Evolutionary conservation across 2,113 vertebrate species (phyloP).

Genomic region (Ardeotis arabs): DNA sequence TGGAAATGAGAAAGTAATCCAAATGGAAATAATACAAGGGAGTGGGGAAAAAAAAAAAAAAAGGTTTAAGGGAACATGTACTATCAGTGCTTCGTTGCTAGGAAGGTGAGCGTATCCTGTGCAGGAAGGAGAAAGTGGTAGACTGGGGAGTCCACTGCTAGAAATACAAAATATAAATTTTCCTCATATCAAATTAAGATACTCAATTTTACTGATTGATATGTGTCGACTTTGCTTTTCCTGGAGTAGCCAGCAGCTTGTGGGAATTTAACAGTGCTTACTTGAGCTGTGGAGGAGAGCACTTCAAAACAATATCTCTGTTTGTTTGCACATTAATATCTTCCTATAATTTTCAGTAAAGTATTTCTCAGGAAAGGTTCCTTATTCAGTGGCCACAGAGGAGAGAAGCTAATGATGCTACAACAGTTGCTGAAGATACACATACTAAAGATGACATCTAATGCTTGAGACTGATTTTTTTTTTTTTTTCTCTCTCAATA

Average conservation of each 20-base stretch:
- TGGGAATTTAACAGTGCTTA: not conserved
- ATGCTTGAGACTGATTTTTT: not conserved
- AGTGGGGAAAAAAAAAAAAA: not conserved
- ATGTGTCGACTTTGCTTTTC: not conserved
- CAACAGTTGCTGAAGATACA: not conserved
- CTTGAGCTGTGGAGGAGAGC: not conserved
- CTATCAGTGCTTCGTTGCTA: not conserved
- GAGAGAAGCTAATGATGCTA: not conserved
- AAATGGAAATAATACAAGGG: not conserved
- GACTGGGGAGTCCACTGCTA: not conserved
- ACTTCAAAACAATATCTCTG: not conserved
- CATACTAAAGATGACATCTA: not conserved
- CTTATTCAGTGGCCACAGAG: not conserved
- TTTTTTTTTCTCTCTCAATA: not conserved
- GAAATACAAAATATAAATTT: not conserved
- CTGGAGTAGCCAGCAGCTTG: not conserved
- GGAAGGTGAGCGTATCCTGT: not conserved
- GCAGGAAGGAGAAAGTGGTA: not conserved
- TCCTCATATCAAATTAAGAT: not conserved
- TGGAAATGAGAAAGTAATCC: not conserved
- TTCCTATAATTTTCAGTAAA: not conserved
- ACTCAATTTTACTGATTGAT: not conserved
- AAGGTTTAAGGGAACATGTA: not conserved
- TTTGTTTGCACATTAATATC: not conserved
- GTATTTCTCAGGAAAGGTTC: not conserved